phyloP scores from a whole-genome alignment of 1,140 invertebrate species.

The Hirudo medicinalis region DNA sequence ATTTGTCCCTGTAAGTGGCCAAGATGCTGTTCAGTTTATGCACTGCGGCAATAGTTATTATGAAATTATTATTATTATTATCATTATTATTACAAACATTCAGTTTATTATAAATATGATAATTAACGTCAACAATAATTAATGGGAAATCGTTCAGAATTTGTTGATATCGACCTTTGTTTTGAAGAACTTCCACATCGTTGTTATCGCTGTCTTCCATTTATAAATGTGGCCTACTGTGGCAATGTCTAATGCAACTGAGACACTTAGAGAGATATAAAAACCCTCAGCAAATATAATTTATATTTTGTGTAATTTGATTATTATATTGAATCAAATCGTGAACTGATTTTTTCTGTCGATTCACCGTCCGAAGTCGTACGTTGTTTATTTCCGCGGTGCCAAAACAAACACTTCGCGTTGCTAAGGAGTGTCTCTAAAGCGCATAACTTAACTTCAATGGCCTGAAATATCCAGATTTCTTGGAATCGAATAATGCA shows the following conservation, averaged over 20 bases:
- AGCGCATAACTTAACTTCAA: too few relatives aligned
- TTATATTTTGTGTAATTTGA: neutral
- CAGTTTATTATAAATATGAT: neutral
- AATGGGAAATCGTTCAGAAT: too few relatives aligned
- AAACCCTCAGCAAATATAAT: neutral
- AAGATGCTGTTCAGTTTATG: neutral
- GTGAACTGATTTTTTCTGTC: too few relatives aligned
- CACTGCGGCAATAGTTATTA: neutral
- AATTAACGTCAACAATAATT: neutral
- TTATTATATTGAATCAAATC: too few relatives aligned
- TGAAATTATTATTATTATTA: constrained; percentile 11
- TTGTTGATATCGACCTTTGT: neutral
- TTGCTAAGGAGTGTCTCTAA: too few relatives aligned
- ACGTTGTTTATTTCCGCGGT: too few relatives aligned
- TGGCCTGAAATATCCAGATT: too few relatives aligned
- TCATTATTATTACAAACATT: neutral
- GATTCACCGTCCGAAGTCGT: too few relatives aligned
- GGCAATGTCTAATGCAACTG: too few relatives aligned
- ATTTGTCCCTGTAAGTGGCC: neutral
- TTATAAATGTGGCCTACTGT: neutral
- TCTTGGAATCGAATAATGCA: too few relatives aligned
- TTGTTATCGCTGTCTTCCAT: neutral
- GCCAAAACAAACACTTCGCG: too few relatives aligned
- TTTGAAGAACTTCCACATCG: too few relatives aligned
- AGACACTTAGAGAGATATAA: neutral